phyloP scores from a whole-genome alignment of 1,140 invertebrate species.

The Leptestheria dahalacensis region DNA sequence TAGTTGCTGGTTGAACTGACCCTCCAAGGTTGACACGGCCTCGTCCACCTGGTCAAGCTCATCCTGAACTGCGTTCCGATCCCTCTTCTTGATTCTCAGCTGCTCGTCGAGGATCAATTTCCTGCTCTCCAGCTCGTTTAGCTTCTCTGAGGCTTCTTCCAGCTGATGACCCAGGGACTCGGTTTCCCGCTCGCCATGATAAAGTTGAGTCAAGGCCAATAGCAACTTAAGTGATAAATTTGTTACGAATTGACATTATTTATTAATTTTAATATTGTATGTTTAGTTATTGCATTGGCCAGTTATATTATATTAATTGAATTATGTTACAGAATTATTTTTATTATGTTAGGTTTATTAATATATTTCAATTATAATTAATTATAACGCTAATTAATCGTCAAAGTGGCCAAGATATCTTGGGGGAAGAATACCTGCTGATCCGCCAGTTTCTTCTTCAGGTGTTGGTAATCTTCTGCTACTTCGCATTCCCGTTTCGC shows the following conservation, averaged over 20 bases:
- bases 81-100: slow-evolving; percentile 87
- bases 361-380: not conserved
- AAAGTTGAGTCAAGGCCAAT: slow-evolving; percentile 84
- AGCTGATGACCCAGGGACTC: slow-evolving; percentile 63
- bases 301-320: not conserved
- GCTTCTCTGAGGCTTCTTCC: slow-evolving; percentile 63
- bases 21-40: too few relatives aligned
- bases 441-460: slow-evolving; percentile 75
- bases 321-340: not conserved
- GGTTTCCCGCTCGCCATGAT: slow-evolving; percentile 87
- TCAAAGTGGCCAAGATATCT: not conserved
- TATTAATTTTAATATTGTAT: too few relatives aligned
- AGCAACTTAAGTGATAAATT: too few relatives aligned
- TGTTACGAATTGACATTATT: too few relatives aligned
- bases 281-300: not conserved
- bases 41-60: too few relatives aligned
- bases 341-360: not conserved
- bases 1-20: too few relatives aligned
- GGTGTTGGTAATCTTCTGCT: slow-evolving; percentile 87
- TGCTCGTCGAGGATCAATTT: slow-evolving; percentile 77
- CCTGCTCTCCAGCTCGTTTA: slow-evolving; percentile 64
- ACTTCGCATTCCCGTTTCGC: slow-evolving; percentile 97
- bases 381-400: not conserved
- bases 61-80: slow-evolving; percentile 61
- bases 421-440: slow-evolving; percentile 45